Percentiles rank a stretch among this genome's conserved stretches.
These are phyloP conservation scores for Asteroscopus sphinx DNA, from an alignment of 2,888 invertebrate species.

Conservation along the genomic window DNA sequence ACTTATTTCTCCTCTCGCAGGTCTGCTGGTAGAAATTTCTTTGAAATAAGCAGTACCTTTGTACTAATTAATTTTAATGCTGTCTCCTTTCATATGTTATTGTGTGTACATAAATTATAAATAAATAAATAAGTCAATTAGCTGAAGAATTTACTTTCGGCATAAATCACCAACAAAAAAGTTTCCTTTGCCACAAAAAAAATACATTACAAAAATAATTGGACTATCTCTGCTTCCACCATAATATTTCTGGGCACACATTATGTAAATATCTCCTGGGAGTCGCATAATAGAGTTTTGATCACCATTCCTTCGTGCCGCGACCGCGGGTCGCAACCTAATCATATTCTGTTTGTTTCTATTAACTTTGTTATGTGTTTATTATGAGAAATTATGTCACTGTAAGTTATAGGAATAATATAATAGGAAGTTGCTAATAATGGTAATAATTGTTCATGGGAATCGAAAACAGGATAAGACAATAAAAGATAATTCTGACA, in stretches of 20 bases:
- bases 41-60: too few relatives aligned
- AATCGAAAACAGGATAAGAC: too few relatives aligned
- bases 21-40: too few relatives aligned
- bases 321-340: constrained; percentile 47
- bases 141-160: neutral
- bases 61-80: too few relatives aligned
- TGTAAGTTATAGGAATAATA: neutral
- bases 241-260: constrained; percentile 61
- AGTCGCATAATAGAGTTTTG: constrained; percentile 75
- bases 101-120: too few relatives aligned
- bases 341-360: constrained; percentile 61
- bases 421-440: too few relatives aligned
- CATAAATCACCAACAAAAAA: constrained; percentile 2
- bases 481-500: too few relatives aligned
- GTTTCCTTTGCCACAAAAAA: constrained; percentile 3
- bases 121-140: too few relatives aligned
- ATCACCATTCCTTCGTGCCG: constrained; percentile 63
- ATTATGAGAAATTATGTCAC: constrained; percentile 33
- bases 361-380: constrained; percentile 46
- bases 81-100: too few relatives aligned
- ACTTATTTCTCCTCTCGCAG: too few relatives aligned
- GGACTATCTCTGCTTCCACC: constrained; percentile 20
- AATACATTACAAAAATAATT: constrained; percentile 30
- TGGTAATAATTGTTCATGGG: too few relatives aligned
- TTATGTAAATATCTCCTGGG: constrained; percentile 78